Conservation (phyloP, 92 coral and sea anemone species). For the Parazoanthus atlanticus region DNA sequence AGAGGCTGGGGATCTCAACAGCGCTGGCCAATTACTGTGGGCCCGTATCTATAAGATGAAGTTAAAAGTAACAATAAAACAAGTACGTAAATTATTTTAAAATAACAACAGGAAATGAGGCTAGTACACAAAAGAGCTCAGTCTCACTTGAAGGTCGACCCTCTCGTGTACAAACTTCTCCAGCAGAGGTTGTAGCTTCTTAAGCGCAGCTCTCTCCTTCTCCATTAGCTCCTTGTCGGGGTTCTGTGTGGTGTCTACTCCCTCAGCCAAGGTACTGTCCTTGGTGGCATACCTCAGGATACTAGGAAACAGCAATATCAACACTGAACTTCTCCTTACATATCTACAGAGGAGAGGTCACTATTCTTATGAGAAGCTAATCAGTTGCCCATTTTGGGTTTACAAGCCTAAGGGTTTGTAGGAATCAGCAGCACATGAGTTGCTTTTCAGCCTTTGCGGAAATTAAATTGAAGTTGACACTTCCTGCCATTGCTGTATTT, state of each 20-base stretch:
- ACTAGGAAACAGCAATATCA: constrained; percentile 49
- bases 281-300: constrained; percentile 84
- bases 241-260: constrained; percentile 70
- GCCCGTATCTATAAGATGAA: no score
- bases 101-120: no score
- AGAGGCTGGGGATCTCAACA: no score
- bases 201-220: constrained; percentile 82
- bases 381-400: no score
- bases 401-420: no score
- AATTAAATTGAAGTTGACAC: no score
- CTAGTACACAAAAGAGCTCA: neutral
- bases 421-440: no score
- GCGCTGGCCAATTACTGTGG: no score
- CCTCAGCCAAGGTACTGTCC: constrained; percentile 81
- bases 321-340: neutral
- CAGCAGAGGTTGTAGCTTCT: constrained; percentile 83
- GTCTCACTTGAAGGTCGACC: constrained; percentile 79
- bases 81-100: no score
- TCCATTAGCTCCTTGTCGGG: constrained; percentile 89
- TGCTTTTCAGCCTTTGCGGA: no score
- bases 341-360: neutral
- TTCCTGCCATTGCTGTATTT: no score
- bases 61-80: no score
- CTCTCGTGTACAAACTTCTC: constrained; percentile 92
- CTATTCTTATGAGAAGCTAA: neutral